These are phyloP conservation scores for Nomada fabriciana DNA, from an alignment of 2,888 invertebrate genomes.

Conservation along the genomic window DNA sequence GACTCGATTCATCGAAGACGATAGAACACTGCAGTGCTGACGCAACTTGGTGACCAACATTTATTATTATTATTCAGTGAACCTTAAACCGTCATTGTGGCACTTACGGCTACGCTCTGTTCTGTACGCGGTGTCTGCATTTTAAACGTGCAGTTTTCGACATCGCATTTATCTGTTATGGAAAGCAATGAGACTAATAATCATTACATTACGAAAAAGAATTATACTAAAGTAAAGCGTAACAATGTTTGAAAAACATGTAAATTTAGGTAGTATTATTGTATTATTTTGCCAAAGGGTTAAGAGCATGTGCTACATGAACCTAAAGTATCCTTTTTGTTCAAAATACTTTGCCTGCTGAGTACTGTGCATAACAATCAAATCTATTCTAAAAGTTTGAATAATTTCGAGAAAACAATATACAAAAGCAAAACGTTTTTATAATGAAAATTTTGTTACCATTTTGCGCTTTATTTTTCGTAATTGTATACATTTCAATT, in stretches of 20 bases:
- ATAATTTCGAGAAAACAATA: no score
- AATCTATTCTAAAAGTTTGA: background rate
- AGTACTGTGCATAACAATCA: background rate
- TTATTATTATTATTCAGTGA: conserved; percentile 74
- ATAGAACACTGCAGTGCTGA: conserved; percentile 4
- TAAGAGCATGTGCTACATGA: no score
- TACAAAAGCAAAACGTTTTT: no score
- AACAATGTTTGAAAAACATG: background rate
- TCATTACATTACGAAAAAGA: background rate
- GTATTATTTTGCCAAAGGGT: no score
- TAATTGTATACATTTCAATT: background rate
- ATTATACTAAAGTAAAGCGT: background rate
- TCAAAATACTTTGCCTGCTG: background rate
- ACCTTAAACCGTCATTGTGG: conserved; percentile 70
- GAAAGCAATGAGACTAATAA: background rate
- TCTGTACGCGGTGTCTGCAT: background rate
- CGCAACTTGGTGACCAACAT: conserved; percentile 38
- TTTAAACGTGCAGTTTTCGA: background rate
- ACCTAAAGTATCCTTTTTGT: no score
- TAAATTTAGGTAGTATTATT: no score
- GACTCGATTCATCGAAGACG: conserved; percentile 14
- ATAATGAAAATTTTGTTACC: background rate
- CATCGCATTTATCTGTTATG: background rate
- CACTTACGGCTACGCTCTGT: background rate
- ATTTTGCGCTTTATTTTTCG: background rate